A percentile compares a stretch with the other conserved stretches of the same genome.
Evolutionary conservation across 23 tunicate species (phyloP).

Genomic region (Trididemnum clinides): DNA sequence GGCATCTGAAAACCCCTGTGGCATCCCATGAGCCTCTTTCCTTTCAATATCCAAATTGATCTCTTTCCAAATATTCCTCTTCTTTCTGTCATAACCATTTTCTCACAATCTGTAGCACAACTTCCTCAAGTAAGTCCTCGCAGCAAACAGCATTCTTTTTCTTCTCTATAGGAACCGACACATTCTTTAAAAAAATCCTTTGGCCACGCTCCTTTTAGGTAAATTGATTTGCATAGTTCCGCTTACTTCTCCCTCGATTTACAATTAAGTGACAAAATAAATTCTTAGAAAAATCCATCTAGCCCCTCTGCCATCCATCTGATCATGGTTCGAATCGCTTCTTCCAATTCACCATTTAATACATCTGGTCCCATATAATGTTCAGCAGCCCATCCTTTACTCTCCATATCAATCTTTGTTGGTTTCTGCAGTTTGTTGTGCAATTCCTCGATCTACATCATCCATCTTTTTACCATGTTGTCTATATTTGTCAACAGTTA

Average conservation of each 20-base stretch:
- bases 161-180: neutral
- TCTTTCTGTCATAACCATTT: neutral
- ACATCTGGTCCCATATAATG: neutral
- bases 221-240: neutral
- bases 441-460: neutral
- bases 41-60: neutral
- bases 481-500: neutral
- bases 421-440: neutral
- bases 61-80: neutral
- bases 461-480: neutral
- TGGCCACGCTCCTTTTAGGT: neutral
- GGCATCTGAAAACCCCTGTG: neutral
- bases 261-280: neutral
- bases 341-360: neutral
- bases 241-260: neutral
- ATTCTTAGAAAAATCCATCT: neutral
- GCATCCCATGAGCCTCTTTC: neutral
- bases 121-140: neutral
- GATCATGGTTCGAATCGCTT: neutral
- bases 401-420: neutral
- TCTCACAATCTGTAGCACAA: neutral
- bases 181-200: neutral
- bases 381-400: too few species aligned
- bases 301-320: neutral
- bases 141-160: neutral